Base-by-base conservation (phyloP, 2,797 vertebrate genomes). In the Meriones psammophilus region DNA sequence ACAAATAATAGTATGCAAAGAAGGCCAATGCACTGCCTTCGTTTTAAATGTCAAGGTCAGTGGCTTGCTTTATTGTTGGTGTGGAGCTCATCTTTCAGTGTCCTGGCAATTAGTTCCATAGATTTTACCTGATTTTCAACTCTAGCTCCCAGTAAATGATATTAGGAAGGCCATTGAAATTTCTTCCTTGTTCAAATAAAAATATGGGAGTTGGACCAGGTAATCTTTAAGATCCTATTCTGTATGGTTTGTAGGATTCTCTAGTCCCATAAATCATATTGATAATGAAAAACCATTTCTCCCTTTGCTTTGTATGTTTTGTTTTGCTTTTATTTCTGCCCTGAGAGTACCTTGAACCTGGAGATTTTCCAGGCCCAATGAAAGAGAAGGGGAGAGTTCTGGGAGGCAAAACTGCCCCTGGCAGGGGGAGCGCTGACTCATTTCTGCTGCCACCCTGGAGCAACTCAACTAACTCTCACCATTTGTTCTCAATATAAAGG, bases 1-100 rank as follows among this genome's bases (percentile, higher is more conserved):
- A 92, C 93, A 86, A 88, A 62, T 58, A 93, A 89, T 24, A 58
- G 8, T 18, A 74, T 22, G 24, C 73, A 85, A 89, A 95, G 76
- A 84, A 95, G 66, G 12, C 22, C 36, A 62, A 5, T 3, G 5
- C 26, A 56, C 22, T 73, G 66, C 60, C 30, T 50, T 68, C 17
- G 0, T 71, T 91, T 92, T 36, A 86, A 73, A 93, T 87, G 88
- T 71, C 84, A 73, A 22, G 15, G 50, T 79, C 28, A 24, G 62
- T 64, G 26, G 58, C 26, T 80, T 71, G 66, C 54, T 91, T 92
- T 33, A 80, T 15, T 46, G 24, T n/a, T 30, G 15, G 89, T 56
- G 12, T 39, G 39, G 17, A 39, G 1, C 10, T 42, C 13, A 28
- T 56, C 10, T 54, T 18, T 46, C 22, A 54, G 33, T 64, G 79